Percentiles rank a stretch among this genome's conserved stretches.
Evolutionary conservation across 2,113 vertebrate genomes (phyloP).

Genomic region (Ancistrus triradiatus): DNA sequence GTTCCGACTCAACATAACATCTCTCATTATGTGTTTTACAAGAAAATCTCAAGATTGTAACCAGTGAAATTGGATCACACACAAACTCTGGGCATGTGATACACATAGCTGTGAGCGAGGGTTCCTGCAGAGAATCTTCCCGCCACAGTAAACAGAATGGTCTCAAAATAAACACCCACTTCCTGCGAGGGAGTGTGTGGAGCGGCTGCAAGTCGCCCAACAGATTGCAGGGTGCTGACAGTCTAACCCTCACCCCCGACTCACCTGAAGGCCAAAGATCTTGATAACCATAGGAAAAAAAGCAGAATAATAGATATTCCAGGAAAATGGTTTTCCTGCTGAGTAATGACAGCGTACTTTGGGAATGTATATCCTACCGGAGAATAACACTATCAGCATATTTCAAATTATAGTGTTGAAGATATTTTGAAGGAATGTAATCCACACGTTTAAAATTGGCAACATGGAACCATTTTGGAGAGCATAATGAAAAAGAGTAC

Average conservation of each 20-base stretch:
- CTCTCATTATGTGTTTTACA: neutral
- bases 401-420: no score
- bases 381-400: no score
- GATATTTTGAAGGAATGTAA: no score
- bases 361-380: no score
- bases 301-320: no score
- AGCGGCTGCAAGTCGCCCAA: conserved; percentile 45
- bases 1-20: neutral
- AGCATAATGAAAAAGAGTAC: no score
- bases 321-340: no score
- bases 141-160: conserved; percentile 63
- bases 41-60: neutral
- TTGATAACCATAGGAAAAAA: neutral
- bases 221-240: conserved; percentile 41
- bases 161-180: conserved; percentile 69
- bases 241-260: conserved; percentile 11
- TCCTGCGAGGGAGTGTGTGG: conserved; percentile 58
- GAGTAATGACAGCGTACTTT: no score
- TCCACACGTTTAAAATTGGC: no score
- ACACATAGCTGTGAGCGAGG: conserved; percentile 23
- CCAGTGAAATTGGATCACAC: conserved; percentile 4
- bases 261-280: conserved; percentile 11
- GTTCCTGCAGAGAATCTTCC: conserved; percentile 28
- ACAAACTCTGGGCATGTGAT: neutral
- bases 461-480: no score